Percentiles rank a stretch among this genome's conserved stretches.
Evolutionary conservation across 1,140 invertebrate genomes (phyloP).

Genomic region (Leptopilina boulardi): DNA sequence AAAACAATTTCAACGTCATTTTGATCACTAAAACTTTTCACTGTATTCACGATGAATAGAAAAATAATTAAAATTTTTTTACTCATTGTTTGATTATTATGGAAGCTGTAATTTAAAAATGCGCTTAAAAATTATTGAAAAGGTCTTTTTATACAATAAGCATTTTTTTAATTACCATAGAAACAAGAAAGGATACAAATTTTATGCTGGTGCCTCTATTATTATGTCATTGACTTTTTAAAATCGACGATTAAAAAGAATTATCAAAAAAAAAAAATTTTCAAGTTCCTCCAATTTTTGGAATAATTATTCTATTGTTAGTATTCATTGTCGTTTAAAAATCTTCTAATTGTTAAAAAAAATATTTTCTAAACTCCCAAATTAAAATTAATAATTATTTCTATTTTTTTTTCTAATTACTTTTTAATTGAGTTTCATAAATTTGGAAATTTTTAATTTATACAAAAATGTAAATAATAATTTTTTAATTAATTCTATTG

Average conservation of each 20-base stretch:
- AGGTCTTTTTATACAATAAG: slow-evolving; percentile 59
- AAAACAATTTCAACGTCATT: slow-evolving; percentile 54
- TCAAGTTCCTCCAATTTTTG: not conserved
- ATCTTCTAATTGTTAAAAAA: no score
- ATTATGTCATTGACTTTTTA: slow-evolving; percentile 54
- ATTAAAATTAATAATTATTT: no score
- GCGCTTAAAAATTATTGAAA: slow-evolving; percentile 37
- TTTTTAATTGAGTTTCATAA: no score
- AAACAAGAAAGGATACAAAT: slow-evolving; percentile 39
- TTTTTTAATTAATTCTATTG: no score
- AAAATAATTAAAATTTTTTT: slow-evolving; percentile 38
- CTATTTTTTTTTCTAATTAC: no score
- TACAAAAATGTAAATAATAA: no score
- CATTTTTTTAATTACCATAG: slow-evolving; percentile 41
- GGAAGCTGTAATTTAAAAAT: slow-evolving; percentile 60
- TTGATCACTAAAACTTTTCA: not conserved
- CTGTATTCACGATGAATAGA: slow-evolving; percentile 39
- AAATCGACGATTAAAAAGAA: not conserved
- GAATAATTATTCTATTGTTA: not conserved
- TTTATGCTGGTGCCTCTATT: slow-evolving; percentile 66
- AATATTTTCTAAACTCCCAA: no score
- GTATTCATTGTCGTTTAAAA: no score
- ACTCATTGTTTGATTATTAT: slow-evolving; percentile 53
- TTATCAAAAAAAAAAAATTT: not conserved
- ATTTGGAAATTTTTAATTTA: no score